Evolutionary conservation across 2,888 invertebrate genomes (phyloP).

Genomic region (Griposia aprilina): DNA sequence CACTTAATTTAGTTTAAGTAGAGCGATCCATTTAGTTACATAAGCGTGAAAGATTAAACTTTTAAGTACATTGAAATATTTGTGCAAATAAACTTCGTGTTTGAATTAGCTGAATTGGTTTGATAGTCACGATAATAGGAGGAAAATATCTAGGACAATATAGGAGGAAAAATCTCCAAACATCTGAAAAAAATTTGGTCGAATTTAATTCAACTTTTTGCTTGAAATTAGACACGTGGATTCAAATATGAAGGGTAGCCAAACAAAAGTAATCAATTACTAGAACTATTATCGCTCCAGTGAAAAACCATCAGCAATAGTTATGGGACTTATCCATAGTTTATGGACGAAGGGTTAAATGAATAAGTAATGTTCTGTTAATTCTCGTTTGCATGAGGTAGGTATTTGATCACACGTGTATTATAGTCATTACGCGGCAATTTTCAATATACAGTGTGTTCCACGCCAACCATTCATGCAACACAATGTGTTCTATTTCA

Average conservation of each 20-base stretch:
- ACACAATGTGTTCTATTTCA: constrained; percentile 58
- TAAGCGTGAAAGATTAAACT: constrained; percentile 63
- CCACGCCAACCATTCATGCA: constrained; percentile 44
- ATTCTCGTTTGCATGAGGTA: constrained; percentile 12
- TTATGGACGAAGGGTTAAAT: constrained; percentile 11
- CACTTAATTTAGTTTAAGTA: constrained; percentile 78
- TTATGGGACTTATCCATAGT: background rate
- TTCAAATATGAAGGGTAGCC: background rate
- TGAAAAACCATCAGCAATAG: constrained; percentile 14
- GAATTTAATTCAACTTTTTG: background rate
- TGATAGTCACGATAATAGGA: background rate
- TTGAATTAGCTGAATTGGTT: constrained; percentile 20
- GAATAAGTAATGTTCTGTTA: constrained; percentile 25
- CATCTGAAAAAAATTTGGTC: background rate
- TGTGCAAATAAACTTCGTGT: constrained; percentile 33
- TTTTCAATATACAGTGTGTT: constrained; percentile 58
- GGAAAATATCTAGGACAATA: no score
- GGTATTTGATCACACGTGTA: constrained; percentile 29
- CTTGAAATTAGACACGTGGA: background rate
- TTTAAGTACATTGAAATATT: constrained; percentile 56
- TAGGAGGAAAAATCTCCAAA: background rate
- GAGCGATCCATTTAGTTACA: constrained; percentile 67
- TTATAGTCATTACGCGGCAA: constrained; percentile 50
- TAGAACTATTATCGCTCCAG: background rate
- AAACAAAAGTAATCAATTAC: constrained; percentile 21